A percentile compares a stretch with the other conserved stretches of the same genome.
These are phyloP conservation scores for Ailurus styani DNA, from an alignment of 2,113 vertebrate species.

Conservation along the genomic window DNA sequence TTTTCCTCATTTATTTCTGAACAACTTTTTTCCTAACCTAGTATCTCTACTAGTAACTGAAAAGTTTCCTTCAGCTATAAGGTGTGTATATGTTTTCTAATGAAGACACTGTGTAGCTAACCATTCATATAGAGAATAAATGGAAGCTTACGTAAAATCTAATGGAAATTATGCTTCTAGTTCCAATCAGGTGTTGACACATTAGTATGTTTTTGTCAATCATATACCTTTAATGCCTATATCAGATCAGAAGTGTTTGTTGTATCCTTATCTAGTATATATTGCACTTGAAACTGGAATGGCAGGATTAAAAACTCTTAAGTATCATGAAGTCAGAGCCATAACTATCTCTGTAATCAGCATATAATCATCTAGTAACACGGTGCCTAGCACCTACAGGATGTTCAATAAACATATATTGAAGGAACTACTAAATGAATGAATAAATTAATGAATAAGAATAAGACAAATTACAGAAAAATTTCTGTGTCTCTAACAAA, in stretches of 20 bases:
- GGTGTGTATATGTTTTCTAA: not conserved
- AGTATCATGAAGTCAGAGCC: not conserved
- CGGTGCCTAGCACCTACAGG: not conserved
- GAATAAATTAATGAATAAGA: not conserved
- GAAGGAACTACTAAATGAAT: not conserved
- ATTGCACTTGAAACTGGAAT: not conserved
- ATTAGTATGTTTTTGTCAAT: not conserved
- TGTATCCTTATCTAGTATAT: not conserved
- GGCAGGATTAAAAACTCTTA: not conserved
- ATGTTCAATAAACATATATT: not conserved
- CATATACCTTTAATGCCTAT: not conserved
- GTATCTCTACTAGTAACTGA: not conserved
- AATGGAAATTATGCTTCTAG: not conserved
- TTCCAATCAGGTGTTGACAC: not conserved
- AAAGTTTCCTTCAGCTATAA: not conserved
- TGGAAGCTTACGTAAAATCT: not conserved
- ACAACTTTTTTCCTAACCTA: not conserved
- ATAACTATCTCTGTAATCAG: not conserved
- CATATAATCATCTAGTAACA: not conserved
- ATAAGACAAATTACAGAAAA: not conserved
- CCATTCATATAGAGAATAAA: not conserved
- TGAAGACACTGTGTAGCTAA: not conserved
- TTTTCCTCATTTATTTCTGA: not conserved
- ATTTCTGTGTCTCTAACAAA: not conserved
- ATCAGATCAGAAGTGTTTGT: not conserved